phyloP scores from a whole-genome alignment of 2,797 vertebrate genomes.

The Merluccius polli region DNA sequence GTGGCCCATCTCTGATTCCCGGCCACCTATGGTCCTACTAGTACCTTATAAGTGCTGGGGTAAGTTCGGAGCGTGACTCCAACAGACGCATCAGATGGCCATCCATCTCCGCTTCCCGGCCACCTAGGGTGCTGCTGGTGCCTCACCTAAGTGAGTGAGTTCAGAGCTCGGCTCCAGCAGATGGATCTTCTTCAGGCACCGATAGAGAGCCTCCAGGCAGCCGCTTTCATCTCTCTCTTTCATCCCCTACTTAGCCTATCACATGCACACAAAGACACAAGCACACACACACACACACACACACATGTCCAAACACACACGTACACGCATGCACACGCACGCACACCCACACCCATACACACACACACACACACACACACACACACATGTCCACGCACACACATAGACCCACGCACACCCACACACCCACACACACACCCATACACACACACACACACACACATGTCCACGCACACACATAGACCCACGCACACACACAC shows the following conservation, averaged over 20 bases:
- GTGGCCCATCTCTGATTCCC: not conserved
- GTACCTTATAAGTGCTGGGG: constrained; percentile 33
- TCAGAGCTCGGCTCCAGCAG: constrained; percentile 55
- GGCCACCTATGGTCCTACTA: constrained; percentile 41
- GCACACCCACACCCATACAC: too few relatives aligned
- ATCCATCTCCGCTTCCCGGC: constrained; percentile 11
- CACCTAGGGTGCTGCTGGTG: constrained; percentile 34
- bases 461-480: not conserved
- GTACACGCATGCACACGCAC: constrained; percentile 4
- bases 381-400: constrained; percentile 2
- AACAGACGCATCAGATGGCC: too few relatives aligned
- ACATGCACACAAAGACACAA: constrained; percentile 1
- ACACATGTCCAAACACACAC: constrained; percentile 3
- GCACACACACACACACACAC: constrained; percentile 9
- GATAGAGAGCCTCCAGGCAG: constrained; percentile 45
- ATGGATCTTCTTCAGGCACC: too few relatives aligned
- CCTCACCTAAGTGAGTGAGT: constrained; percentile 39
- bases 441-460: constrained; percentile 7
- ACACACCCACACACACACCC: not conserved
- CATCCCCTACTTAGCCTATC: constrained; percentile 49
- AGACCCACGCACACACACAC: constrained; percentile 9
- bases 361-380: not conserved
- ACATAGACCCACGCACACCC: constrained; percentile 12
- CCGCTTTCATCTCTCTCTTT: constrained; percentile 71
- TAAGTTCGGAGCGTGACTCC: constrained; percentile 49